Evolutionary conservation across 2,797 vertebrate genomes (phyloP).

Genomic region (Phrynocephalus vlangalii): DNA sequence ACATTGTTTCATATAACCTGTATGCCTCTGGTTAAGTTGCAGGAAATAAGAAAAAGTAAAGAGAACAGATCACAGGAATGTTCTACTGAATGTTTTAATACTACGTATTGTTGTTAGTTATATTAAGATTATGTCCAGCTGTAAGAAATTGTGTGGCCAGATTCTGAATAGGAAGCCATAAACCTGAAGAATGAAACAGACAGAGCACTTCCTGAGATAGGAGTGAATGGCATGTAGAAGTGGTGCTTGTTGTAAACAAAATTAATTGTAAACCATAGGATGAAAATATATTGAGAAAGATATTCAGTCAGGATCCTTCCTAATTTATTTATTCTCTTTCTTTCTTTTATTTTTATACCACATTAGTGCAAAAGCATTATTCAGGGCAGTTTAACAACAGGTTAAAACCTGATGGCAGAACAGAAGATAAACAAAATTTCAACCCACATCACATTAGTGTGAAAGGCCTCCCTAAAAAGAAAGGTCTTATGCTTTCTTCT

Average conservation of each 20-base stretch:
- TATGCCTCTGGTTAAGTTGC: slow-evolving; percentile 72
- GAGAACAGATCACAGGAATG: slow-evolving; percentile 58
- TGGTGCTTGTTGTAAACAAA: slow-evolving; percentile 16
- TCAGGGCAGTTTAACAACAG: too few relatives aligned
- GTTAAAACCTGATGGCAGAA: too few relatives aligned
- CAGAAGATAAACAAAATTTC: too few relatives aligned
- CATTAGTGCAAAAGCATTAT: too few relatives aligned
- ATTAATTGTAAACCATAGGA: background rate
- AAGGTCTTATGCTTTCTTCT: too few relatives aligned
- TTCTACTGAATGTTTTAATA: slow-evolving; percentile 69
- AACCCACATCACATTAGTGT: too few relatives aligned
- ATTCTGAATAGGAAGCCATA: slow-evolving; percentile 57
- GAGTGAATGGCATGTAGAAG: slow-evolving; percentile 33
- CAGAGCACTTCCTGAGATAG: slow-evolving; percentile 13
- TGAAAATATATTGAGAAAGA: background rate
- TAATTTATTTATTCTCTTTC: too few relatives aligned
- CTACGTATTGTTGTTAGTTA: slow-evolving; percentile 66
- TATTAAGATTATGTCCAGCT: slow-evolving; percentile 59
- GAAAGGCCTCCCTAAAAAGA: too few relatives aligned
- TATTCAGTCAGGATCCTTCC: too few relatives aligned
- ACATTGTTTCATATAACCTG: slow-evolving; percentile 74
- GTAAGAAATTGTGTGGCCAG: slow-evolving; percentile 63
- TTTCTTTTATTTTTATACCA: too few relatives aligned
- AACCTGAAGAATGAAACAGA: slow-evolving; percentile 53
- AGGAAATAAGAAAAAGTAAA: slow-evolving; percentile 49